Percentiles rank a stretch among this genome's conserved stretches.
Evolutionary conservation across 2,888 invertebrate genomes (phyloP).

Genomic region (Panzeria rudis): DNA sequence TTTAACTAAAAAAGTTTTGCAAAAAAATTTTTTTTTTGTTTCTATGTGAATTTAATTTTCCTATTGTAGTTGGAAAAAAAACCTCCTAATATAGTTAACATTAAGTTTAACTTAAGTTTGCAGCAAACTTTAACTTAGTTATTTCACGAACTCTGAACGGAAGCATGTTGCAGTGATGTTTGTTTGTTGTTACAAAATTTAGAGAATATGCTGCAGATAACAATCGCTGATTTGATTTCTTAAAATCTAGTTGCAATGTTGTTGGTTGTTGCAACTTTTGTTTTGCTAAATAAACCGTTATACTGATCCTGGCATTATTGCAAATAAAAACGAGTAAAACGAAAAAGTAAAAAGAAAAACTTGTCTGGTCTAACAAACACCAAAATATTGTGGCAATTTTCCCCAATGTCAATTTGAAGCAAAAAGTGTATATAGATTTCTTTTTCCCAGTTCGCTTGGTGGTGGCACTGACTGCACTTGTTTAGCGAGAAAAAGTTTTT

Average conservation of each 20-base stretch:
- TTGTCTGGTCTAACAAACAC: conserved; percentile 54
- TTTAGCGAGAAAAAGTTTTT: conserved; percentile 43
- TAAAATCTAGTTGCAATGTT: conserved; percentile 18
- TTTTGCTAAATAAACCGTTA: conserved; percentile 36
- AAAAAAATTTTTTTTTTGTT: neutral
- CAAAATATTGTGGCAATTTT: conserved; percentile 64
- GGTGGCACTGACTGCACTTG: conserved; percentile 24
- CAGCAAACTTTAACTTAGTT: conserved; percentile 14
- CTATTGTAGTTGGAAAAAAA: neutral
- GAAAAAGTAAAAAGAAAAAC: conserved; percentile 11
- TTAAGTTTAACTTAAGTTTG: conserved; percentile 3
- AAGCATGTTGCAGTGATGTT: conserved; percentile 12
- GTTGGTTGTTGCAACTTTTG: conserved; percentile 11
- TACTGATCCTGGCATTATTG: conserved; percentile 36
- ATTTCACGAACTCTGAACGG: conserved; percentile 22
- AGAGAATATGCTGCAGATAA: conserved; percentile 35
- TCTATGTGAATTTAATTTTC: neutral
- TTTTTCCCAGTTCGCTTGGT: neutral
- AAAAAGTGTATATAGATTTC: conserved; percentile 16
- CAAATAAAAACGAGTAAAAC: conserved; percentile 7
- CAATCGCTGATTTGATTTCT: conserved; percentile 50
- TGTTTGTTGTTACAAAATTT: neutral
- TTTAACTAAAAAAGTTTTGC: neutral
- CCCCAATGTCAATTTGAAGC: conserved; percentile 65
- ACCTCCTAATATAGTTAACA: neutral